Conservation (phyloP, 1,140 invertebrate species). For the Mylabris phalerata region DNA sequence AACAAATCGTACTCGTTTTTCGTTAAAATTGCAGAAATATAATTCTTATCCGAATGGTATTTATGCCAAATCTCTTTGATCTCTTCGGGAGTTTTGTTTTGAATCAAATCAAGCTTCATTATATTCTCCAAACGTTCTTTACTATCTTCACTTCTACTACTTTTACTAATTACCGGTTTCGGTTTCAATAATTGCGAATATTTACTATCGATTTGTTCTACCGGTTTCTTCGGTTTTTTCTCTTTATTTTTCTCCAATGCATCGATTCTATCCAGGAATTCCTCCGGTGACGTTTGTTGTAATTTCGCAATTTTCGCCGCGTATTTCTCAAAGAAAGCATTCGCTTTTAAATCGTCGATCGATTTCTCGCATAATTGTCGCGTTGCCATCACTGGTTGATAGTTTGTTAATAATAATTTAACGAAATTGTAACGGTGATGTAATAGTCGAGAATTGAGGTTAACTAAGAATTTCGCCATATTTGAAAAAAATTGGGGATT, state of each 20-base stretch:
- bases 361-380: conserved; percentile 48
- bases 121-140: conserved; percentile 59
- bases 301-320: conserved; percentile 66
- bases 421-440: too few species aligned
- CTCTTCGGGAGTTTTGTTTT: conserved; percentile 65
- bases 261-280: conserved; percentile 63
- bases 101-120: conserved; percentile 72
- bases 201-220: conserved; percentile 22
- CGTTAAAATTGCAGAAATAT: conserved; percentile 64
- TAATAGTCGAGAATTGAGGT: too few species aligned
- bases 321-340: conserved; percentile 81
- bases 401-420: too few species aligned
- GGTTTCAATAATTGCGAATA: conserved; percentile 51
- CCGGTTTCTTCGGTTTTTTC: conserved; percentile 31
- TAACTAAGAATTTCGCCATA: too few species aligned
- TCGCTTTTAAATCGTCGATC: conserved; percentile 59
- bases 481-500: too few species aligned
- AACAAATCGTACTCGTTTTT: conserved; percentile 53
- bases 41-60: conserved; percentile 72
- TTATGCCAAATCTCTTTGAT: conserved; percentile 72
- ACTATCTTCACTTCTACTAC: conserved; percentile 37
- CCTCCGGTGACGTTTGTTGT: conserved; percentile 67
- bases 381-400: conserved; percentile 45
- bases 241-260: conserved; percentile 49
- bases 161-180: conserved; percentile 40